Percentiles rank a stretch among this genome's conserved stretches.
phyloP scores from a whole-genome alignment of 2,888 invertebrate genomes.

The Melangyna quadrimaculata region DNA sequence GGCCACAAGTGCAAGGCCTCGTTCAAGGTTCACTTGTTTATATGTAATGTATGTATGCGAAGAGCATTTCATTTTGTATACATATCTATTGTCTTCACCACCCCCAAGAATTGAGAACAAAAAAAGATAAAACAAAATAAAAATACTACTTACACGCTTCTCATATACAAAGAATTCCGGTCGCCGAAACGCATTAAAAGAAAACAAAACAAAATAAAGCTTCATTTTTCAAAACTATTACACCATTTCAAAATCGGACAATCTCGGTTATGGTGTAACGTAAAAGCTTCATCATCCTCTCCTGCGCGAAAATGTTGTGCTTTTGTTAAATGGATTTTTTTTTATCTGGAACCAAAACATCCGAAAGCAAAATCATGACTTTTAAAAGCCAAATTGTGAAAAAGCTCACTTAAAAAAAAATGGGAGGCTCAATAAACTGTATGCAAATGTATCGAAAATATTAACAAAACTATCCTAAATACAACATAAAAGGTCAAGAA shows the following conservation, averaged over 20 bases:
- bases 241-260: not conserved
- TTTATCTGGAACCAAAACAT: constrained; percentile 7
- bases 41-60: not conserved
- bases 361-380: not conserved
- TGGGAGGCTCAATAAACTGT: constrained; percentile 21
- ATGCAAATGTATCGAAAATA: constrained; percentile 19
- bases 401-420: constrained; percentile 39
- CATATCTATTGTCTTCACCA: constrained; percentile 17
- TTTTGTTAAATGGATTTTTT: constrained; percentile 15
- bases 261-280: constrained; percentile 1
- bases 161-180: constrained; percentile 52
- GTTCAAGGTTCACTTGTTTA: constrained; percentile 44
- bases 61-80: constrained; percentile 4
- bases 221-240: constrained; percentile 10
- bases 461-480: not conserved
- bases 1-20: constrained; percentile 62
- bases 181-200: constrained; percentile 34
- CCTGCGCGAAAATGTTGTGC: constrained; percentile 18
- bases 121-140: constrained; percentile 37
- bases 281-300: constrained; percentile 41
- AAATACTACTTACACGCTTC: constrained; percentile 30
- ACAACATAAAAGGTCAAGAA: not conserved
- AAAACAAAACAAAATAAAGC: constrained; percentile 53
- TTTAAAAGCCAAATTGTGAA: not conserved
- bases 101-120: constrained; percentile 1